Conservation (phyloP, 2,797 vertebrate genomes). For the Gymnopithys bicolor region DNA sequence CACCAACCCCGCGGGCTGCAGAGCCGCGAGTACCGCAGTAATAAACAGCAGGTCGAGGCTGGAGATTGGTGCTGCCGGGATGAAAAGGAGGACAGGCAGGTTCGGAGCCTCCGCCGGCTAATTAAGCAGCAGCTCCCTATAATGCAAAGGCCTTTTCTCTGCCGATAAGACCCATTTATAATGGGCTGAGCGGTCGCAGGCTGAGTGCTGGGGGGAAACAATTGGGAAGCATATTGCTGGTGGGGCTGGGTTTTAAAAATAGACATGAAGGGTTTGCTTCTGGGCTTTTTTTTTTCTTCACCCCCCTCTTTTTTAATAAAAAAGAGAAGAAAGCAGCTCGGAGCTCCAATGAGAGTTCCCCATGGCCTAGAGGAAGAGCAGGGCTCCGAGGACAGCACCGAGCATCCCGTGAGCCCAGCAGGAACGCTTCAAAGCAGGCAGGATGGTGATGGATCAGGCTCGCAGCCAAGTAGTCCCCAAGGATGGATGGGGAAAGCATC, state of each 20-base stretch:
- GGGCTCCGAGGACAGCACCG: neutral
- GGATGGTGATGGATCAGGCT: neutral
- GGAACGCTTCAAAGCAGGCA: neutral
- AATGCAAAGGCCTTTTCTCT: slow-evolving; percentile 61
- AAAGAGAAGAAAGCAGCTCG: slow-evolving; percentile 31
- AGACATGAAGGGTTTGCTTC: slow-evolving; percentile 61
- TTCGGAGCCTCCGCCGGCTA: slow-evolving; percentile 50
- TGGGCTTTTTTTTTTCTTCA: neutral
- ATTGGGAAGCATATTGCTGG: slow-evolving; percentile 57
- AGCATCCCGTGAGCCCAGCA: neutral
- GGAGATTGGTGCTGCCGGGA: slow-evolving; percentile 44
- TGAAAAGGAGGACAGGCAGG: slow-evolving; percentile 59
- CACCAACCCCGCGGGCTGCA: slow-evolving; percentile 1
- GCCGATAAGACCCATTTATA: slow-evolving; percentile 66
- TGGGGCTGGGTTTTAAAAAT: slow-evolving; percentile 68
- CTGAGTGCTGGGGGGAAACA: slow-evolving; percentile 65
- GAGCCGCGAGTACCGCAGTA: slow-evolving; percentile 48
- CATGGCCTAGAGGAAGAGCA: slow-evolving; percentile 19
- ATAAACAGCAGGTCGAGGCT: slow-evolving; percentile 58
- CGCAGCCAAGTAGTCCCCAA: fast-evolving
- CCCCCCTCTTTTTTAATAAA: neutral
- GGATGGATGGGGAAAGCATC: neutral
- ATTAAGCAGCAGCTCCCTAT: slow-evolving; percentile 67
- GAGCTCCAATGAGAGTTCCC: slow-evolving; percentile 33
- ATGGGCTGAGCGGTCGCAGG: slow-evolving; percentile 40